Conservation (phyloP, 2,113 vertebrate species). For the Tragelaphus buxtoni region DNA sequence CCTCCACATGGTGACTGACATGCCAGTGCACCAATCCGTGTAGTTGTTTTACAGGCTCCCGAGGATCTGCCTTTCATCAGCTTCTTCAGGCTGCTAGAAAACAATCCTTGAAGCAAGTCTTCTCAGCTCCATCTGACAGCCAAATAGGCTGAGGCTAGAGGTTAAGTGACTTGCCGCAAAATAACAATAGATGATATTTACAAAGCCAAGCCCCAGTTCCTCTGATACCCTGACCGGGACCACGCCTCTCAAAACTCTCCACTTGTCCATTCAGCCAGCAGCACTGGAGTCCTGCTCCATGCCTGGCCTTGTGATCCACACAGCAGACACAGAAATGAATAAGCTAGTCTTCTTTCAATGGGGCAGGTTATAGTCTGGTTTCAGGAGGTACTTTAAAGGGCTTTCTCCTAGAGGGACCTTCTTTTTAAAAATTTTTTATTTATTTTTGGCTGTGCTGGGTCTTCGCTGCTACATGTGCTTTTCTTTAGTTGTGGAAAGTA, state of each 20-base stretch:
- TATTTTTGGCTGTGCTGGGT: not conserved
- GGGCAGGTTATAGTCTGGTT: not conserved
- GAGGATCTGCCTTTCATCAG: not conserved
- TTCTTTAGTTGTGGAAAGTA: not conserved
- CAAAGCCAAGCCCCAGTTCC: not conserved
- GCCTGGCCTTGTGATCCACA: not conserved
- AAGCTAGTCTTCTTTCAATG: accelerated
- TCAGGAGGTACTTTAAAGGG: not conserved
- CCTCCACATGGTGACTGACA: accelerated
- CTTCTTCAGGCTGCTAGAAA: not conserved
- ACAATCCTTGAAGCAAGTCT: not conserved
- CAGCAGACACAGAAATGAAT: not conserved
- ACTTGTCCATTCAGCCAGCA: not conserved
- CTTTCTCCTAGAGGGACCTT: not conserved
- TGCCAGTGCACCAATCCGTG: accelerated
- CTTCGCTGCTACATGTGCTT: not conserved
- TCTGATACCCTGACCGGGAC: not conserved
- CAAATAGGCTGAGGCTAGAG: not conserved
- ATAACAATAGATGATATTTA: not conserved
- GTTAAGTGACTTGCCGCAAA: not conserved
- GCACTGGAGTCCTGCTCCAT: not conserved
- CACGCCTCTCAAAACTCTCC: not conserved
- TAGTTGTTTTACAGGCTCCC: not conserved
- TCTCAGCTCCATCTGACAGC: not conserved
- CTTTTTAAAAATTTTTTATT: not conserved